phyloP scores from a whole-genome alignment of 2,797 vertebrate species.

The Lophotriccus pileatus region DNA sequence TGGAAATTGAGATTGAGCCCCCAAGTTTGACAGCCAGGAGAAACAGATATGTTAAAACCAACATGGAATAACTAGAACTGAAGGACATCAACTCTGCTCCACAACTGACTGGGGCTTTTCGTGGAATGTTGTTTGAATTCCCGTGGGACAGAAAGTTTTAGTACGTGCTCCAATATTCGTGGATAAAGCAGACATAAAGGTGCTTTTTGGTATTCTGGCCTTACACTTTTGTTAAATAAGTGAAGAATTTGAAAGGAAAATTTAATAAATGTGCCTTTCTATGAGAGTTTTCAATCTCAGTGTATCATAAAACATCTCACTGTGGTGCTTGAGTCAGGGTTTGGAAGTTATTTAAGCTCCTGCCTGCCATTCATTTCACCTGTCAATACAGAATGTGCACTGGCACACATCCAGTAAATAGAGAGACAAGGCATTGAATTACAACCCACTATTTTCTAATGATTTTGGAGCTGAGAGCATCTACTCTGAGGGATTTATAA shows the following conservation, averaged over 20 bases:
- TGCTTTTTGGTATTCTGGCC: background rate
- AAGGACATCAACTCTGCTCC: background rate
- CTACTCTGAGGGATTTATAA: background rate
- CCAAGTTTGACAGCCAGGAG: background rate
- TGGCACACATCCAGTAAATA: background rate
- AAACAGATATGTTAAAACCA: background rate
- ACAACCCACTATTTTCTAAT: background rate
- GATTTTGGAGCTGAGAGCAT: background rate
- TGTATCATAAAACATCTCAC: background rate
- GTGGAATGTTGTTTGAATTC: background rate
- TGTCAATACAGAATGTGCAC: background rate
- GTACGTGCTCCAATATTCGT: fast-evolving
- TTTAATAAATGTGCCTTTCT: background rate
- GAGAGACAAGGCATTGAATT: background rate
- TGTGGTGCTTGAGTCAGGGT: background rate
- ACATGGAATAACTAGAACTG: background rate
- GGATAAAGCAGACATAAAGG: background rate
- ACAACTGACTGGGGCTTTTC: background rate
- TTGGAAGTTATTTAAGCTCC: background rate
- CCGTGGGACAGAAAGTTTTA: background rate
- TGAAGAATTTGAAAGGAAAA: background rate
- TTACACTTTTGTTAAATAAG: background rate
- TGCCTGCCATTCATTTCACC: background rate
- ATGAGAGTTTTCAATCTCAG: background rate
- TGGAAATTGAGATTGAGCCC: background rate